phyloP scores from a whole-genome alignment of 2,888 invertebrate genomes.

The Invenusta paracnida region DNA sequence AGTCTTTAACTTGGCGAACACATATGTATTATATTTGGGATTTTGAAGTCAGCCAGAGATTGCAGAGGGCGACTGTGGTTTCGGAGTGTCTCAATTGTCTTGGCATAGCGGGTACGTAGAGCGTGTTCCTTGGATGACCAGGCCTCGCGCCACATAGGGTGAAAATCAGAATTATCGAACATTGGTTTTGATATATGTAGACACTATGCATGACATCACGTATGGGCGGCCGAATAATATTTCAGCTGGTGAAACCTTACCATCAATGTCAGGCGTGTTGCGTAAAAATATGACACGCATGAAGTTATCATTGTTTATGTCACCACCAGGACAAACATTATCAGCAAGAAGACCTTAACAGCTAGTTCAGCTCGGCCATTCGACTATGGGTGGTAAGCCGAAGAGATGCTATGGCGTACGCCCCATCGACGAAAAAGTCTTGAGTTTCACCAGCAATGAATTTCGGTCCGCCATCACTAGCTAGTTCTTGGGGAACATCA shows the following conservation, averaged over 20 bases:
- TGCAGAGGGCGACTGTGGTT: too few species aligned
- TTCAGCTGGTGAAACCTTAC: background rate
- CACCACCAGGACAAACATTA: background rate
- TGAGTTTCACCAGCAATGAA: too few species aligned
- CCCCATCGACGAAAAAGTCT: too few species aligned
- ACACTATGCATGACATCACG: background rate
- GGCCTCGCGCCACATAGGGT: background rate
- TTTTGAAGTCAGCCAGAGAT: too few species aligned
- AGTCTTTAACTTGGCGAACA: too few species aligned
- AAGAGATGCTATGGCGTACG: too few species aligned
- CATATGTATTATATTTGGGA: too few species aligned
- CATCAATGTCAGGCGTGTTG: background rate
- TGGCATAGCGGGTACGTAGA: background rate
- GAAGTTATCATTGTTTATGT: background rate
- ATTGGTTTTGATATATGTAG: background rate
- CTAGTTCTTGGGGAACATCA: conserved; percentile 47
- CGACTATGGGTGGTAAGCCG: too few species aligned
- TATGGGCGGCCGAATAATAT: conserved; percentile 44
- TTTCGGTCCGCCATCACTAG: too few species aligned
- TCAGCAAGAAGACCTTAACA: conserved; percentile 27
- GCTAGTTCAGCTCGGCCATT: conserved; percentile 47
- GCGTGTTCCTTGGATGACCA: background rate
- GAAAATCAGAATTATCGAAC: background rate
- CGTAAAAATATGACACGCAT: background rate
- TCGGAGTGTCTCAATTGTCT: too few species aligned